phyloP scores from a whole-genome alignment of 2,113 vertebrate genomes.

The Cephalophus harveyi region DNA sequence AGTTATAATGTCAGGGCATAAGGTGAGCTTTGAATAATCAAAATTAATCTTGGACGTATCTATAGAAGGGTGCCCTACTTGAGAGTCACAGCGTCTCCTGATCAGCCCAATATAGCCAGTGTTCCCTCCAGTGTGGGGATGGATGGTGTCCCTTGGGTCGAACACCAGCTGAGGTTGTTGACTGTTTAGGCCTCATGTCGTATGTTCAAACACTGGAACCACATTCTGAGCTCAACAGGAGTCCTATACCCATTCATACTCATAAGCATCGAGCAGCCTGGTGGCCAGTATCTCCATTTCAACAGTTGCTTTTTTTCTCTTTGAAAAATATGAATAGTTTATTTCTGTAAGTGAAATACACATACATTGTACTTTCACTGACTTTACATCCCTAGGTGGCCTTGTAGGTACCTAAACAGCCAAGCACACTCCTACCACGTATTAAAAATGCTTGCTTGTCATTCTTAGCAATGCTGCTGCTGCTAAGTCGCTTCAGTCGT shows the following conservation, averaged over 20 bases:
- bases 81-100: not conserved
- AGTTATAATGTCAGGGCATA: not conserved
- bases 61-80: not conserved
- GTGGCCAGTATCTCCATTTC: not conserved
- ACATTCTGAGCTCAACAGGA: not conserved
- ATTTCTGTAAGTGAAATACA: not conserved
- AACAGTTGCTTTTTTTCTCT: not conserved
- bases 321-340: not conserved
- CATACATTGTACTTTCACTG: no score
- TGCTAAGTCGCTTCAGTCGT: no score
- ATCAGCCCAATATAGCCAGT: not conserved
- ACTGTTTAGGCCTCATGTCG: not conserved
- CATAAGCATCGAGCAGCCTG: no score
- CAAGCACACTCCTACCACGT: not conserved
- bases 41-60: not conserved
- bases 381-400: not conserved
- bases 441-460: not conserved
- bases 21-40: not conserved
- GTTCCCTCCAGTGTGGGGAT: not conserved
- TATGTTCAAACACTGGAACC: not conserved
- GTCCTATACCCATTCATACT: not conserved
- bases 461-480: not conserved
- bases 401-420: not conserved
- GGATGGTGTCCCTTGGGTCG: not conserved
- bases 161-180: not conserved